A percentile compares a stretch with the other conserved stretches of the same genome.
Evolutionary conservation across 2,888 invertebrate species (phyloP).

Genomic region (Caenorhabditis sp.): DNA sequence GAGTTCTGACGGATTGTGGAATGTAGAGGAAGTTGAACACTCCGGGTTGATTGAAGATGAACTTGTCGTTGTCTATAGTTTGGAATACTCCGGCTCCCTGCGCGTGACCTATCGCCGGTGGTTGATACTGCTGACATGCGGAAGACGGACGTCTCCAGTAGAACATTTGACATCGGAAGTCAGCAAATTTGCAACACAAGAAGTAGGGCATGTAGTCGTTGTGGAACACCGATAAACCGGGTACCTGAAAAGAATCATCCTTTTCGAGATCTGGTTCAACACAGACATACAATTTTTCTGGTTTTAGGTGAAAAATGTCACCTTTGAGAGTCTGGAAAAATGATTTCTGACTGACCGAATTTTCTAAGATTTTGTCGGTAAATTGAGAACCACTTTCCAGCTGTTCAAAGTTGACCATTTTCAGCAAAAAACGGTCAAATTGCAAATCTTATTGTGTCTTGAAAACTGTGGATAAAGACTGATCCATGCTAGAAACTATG

Average conservation of each 20-base stretch:
- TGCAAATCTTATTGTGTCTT: too few species aligned
- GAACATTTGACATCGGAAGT: constrained; percentile 95
- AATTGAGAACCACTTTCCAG: too few species aligned
- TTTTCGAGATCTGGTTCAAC: too few species aligned
- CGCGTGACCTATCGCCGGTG: constrained; percentile 86
- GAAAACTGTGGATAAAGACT: background rate
- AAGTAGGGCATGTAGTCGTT: constrained; percentile 96
- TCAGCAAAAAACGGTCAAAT: too few species aligned
- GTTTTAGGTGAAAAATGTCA: too few species aligned
- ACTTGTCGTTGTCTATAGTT: constrained; percentile 90
- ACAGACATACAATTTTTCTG: too few species aligned
- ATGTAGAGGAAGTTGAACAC: constrained; percentile 81
- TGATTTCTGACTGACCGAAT: too few species aligned
- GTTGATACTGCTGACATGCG: constrained; percentile 90
- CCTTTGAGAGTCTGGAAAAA: too few species aligned
- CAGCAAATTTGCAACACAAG: constrained; percentile 95
- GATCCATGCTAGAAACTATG: constrained; percentile 50
- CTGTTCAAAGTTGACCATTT: too few species aligned
- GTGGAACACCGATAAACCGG: constrained; percentile 95
- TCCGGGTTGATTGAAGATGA: constrained; percentile 93
- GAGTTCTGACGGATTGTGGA: constrained; percentile 76
- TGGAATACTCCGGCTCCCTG: constrained; percentile 95
- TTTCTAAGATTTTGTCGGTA: too few species aligned
- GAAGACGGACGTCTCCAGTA: constrained; percentile 93
- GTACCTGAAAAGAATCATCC: constrained; percentile 88